Base-by-base conservation (phyloP, 2,888 invertebrate species). In the Cyclophora punctaria region DNA sequence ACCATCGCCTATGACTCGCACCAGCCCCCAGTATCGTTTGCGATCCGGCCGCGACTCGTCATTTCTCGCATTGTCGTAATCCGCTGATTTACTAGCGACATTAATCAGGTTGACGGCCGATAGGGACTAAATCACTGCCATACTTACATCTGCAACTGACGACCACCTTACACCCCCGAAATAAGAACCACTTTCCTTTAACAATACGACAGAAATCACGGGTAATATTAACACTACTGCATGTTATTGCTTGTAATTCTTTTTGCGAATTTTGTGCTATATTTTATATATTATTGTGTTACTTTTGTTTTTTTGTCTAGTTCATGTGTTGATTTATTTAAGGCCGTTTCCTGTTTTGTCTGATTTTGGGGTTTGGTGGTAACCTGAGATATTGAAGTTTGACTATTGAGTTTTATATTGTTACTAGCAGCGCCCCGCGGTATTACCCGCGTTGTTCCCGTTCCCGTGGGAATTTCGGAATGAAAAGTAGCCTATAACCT, bases 11-110 rank as follows among this genome's bases (percentile, higher is more conserved):
- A 20, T 20, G 20, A 20, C 62, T 71, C 70, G 48, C 7, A 58
- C 65, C 73, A 64, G 51, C 55, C 55, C 53, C 58, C 56, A 73
- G 76, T 75, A 75, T 75, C 72, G 78, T 75, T 73, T 76, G 78
- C 83, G 82, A 80, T 80, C 81, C 83, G 75, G 81, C 77, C 83
- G 79, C 85, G 84, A 80, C 85, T 88, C 87, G 87, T 88, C 87
- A 88, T 87, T 87, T 86, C 87, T 86, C 86, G 84, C 85, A 87
- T 88, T 88, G 87, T 87, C 86, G 87, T 88, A 88, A 87, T 88
- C 88, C 88, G 80, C 81, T 88, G 88, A 88, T 88, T 87, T 88
- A 88, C 86, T 84, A 81, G 82, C 83, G 76, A 80, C 87, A 88
- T 88, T 87, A 86, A 88, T 88, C 88, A 88, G 87, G 80, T 80